Conservation (phyloP, 2,797 vertebrate species). For the Hephaestus fuliginosus region DNA sequence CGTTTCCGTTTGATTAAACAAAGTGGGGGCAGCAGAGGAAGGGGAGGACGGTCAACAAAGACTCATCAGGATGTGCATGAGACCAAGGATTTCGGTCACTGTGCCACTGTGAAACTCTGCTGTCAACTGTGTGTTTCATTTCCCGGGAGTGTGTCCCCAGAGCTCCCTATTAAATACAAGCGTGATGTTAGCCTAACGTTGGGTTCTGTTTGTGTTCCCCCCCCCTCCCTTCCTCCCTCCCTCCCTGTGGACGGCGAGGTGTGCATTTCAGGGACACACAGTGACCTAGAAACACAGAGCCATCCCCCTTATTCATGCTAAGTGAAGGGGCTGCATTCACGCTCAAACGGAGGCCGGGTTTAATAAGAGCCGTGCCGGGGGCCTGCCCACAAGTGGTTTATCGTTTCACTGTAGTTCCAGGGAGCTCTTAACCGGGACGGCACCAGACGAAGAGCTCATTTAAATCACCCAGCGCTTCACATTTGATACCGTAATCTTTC, state of each 20-base stretch:
- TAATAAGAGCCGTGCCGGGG: slow-evolving; percentile 74
- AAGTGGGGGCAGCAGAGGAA: neutral
- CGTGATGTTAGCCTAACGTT: slow-evolving; percentile 45
- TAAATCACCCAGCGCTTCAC: neutral
- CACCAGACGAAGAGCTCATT: neutral
- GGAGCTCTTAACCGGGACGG: slow-evolving; percentile 39
- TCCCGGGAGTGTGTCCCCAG: slow-evolving; percentile 21
- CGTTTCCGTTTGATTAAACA: slow-evolving; percentile 22
- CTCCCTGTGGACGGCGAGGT: slow-evolving; percentile 53
- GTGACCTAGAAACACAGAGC: slow-evolving; percentile 80
- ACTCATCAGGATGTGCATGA: neutral
- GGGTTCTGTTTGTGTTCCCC: slow-evolving; percentile 47
- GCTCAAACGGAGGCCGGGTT: slow-evolving; percentile 58
- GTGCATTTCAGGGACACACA: slow-evolving; percentile 75
- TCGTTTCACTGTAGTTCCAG: slow-evolving; percentile 71
- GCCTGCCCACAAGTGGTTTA: slow-evolving; percentile 75
- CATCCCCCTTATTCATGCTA: slow-evolving; percentile 65
- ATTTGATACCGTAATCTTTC: neutral
- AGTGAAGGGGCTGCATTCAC: slow-evolving; percentile 72
- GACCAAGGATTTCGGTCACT: slow-evolving; percentile 14
- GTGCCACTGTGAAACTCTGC: slow-evolving; percentile 8
- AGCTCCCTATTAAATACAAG: slow-evolving; percentile 45
- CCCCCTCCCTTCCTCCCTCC: slow-evolving; percentile 18
- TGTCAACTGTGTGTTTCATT: slow-evolving; percentile 35
- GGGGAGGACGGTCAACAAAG: neutral